Evolutionary conservation across 1,140 invertebrate species (phyloP).

Genomic region (Sycophila sp.): DNA sequence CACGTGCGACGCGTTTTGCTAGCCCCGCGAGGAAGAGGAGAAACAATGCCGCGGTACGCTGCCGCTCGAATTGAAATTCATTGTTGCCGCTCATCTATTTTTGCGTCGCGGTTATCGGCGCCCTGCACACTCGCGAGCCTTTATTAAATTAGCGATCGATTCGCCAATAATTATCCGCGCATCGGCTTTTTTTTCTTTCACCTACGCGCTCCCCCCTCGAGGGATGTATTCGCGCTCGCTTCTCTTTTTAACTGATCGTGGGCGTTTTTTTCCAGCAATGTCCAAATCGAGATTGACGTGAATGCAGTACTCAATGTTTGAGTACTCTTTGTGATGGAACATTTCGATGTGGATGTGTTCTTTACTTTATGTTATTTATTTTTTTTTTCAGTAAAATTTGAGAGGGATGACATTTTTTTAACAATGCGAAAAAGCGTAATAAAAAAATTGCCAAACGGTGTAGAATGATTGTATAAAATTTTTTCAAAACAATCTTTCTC

Average conservation of each 20-base stretch:
- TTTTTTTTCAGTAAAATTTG: too few relatives aligned
- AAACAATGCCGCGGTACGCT: neutral
- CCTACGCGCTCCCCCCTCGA: neutral
- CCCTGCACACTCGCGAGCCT: neutral
- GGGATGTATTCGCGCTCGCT: neutral
- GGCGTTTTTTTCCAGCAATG: too few relatives aligned
- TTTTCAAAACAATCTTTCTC: too few relatives aligned
- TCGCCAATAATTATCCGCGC: slow-evolving; percentile 21
- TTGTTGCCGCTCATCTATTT: slow-evolving; percentile 6
- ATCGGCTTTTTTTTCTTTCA: neutral
- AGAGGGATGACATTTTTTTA: too few relatives aligned
- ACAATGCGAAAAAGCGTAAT: too few relatives aligned
- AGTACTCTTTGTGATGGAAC: too few relatives aligned
- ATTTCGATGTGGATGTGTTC: too few relatives aligned
- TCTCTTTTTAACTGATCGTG: neutral
- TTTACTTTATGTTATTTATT: too few relatives aligned
- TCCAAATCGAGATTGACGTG: too few relatives aligned
- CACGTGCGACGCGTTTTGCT: neutral
- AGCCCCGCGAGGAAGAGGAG: neutral
- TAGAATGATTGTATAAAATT: too few relatives aligned
- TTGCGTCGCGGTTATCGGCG: neutral
- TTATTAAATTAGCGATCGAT: slow-evolving; percentile 28
- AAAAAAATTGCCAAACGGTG: too few relatives aligned
- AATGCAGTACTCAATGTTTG: too few relatives aligned
- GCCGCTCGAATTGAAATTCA: slow-evolving; percentile 23